A percentile compares a stretch with the other conserved stretches of the same genome.
Evolutionary conservation across 1,140 invertebrate genomes (phyloP).

Genomic region (Pachyrhynchus sulphureomaculatus): DNA sequence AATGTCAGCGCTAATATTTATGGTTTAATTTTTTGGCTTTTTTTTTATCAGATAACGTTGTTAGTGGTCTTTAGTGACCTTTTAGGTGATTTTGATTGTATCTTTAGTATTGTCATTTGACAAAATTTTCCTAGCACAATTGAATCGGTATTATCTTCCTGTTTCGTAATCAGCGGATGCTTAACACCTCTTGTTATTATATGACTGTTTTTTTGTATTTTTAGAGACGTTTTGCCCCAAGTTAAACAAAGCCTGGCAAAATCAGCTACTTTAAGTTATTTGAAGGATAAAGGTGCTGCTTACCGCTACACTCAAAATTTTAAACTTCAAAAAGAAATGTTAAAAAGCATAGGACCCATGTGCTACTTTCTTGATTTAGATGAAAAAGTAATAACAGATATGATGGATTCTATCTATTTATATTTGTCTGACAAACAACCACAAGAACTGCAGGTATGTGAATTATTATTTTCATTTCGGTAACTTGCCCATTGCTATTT

Average conservation of each 20-base stretch:
- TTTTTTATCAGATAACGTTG: too few relatives aligned
- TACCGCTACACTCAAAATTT: constrained; percentile 63
- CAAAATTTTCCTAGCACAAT: too few relatives aligned
- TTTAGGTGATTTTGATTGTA: too few relatives aligned
- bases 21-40: too few relatives aligned
- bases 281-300: constrained; percentile 58
- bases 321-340: constrained; percentile 60
- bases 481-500: too few relatives aligned
- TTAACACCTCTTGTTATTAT: too few relatives aligned
- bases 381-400: constrained; percentile 54
- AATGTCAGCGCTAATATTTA: too few relatives aligned
- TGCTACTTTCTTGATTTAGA: constrained; percentile 56
- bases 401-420: constrained; percentile 52
- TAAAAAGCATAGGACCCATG: constrained; percentile 57
- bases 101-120: too few relatives aligned
- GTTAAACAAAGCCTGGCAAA: constrained; percentile 56
- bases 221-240: constrained; percentile 63
- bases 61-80: too few relatives aligned
- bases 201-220: constrained; percentile 32
- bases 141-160: too few relatives aligned
- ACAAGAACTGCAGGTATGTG: constrained; percentile 59
- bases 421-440: constrained; percentile 65
- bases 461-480: too few relatives aligned
- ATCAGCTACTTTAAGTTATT: constrained; percentile 57
- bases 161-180: too few relatives aligned